Percentiles rank a stretch among this genome's conserved stretches.
Evolutionary conservation across 2,113 vertebrate genomes (phyloP).

Genomic region (Poecile atricapillus): DNA sequence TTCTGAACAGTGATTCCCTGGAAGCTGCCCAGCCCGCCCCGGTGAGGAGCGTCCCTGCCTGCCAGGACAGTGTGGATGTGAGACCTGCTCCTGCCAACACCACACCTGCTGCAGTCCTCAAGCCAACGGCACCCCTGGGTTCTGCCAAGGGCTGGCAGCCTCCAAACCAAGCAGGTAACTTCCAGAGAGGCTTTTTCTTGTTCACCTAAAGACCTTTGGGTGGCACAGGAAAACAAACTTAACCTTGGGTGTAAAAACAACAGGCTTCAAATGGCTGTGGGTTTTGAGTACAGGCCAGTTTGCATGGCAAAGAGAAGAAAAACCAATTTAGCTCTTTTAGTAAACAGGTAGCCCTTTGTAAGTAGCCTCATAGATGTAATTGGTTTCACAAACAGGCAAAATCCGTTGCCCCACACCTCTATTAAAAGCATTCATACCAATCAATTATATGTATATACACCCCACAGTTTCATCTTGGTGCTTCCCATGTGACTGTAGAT

Average conservation of each 20-base stretch:
- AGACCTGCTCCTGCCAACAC: constrained; percentile 35
- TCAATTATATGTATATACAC: no score
- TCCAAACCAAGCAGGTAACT: constrained; percentile 72
- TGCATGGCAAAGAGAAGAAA: not conserved
- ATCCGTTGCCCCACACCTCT: not conserved
- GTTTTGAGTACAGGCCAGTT: not conserved
- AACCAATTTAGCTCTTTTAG: not conserved
- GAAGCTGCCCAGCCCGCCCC: constrained; percentile 68
- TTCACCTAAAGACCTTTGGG: not conserved
- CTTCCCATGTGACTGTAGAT: not conserved
- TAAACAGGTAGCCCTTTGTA: not conserved
- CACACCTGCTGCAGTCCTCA: constrained; percentile 10
- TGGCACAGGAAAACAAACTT: not conserved
- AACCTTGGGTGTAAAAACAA: not conserved
- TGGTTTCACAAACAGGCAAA: not conserved
- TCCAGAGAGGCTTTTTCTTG: not conserved
- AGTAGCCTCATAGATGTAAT: not conserved
- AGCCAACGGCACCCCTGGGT: constrained; percentile 36
- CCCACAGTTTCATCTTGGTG: not conserved
- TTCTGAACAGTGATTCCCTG: constrained; percentile 66
- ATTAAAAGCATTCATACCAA: not conserved
- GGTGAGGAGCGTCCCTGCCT: constrained; percentile 68
- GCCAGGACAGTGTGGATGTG: constrained; percentile 7
- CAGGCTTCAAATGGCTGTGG: not conserved
- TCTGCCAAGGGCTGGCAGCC: constrained; percentile 72